These are phyloP conservation scores for Caenorhabditis tropicalis DNA, from an alignment of 1,140 invertebrate genomes.

Conservation along the genomic window DNA sequence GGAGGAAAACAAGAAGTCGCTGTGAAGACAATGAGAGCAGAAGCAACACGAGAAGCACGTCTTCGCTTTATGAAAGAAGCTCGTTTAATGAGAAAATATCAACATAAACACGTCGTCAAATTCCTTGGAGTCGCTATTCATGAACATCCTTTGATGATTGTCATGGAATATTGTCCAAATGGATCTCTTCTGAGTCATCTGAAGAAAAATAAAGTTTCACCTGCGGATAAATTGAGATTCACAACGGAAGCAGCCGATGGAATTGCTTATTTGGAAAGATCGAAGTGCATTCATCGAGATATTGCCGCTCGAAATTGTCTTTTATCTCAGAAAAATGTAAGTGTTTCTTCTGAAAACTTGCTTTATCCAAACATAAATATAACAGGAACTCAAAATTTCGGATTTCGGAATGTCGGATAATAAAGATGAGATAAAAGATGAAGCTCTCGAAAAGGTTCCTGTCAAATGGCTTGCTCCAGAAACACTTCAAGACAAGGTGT, in stretches of 20 bases:
- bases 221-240: conserved; percentile 63
- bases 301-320: conserved; percentile 94
- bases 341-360: not conserved
- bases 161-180: conserved; percentile 56
- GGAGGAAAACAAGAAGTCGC: conserved; percentile 54
- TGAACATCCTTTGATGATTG: conserved; percentile 72
- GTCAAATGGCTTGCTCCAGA: conserved; percentile 62
- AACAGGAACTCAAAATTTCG: conserved; percentile 83
- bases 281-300: conserved; percentile 88
- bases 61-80: conserved; percentile 61
- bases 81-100: conserved; percentile 52
- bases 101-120: conserved; percentile 73
- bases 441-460: conserved; percentile 81
- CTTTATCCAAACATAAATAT: too few relatives aligned
- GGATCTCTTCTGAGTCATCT: conserved; percentile 39
- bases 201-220: conserved; percentile 35
- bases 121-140: conserved; percentile 73
- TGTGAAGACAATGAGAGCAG: conserved; percentile 56
- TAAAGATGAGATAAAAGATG: conserved; percentile 90
- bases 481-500: conserved; percentile 54
- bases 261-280: conserved; percentile 54
- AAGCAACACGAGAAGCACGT: conserved; percentile 56
- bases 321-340: conserved; percentile 83
- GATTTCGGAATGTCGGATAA: conserved; percentile 95
- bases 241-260: conserved; percentile 52